Percentiles rank a stretch among this genome's conserved stretches.
Evolutionary conservation across 23 tunicate genomes (phyloP).

Genomic region (Halocynthia aurantium): DNA sequence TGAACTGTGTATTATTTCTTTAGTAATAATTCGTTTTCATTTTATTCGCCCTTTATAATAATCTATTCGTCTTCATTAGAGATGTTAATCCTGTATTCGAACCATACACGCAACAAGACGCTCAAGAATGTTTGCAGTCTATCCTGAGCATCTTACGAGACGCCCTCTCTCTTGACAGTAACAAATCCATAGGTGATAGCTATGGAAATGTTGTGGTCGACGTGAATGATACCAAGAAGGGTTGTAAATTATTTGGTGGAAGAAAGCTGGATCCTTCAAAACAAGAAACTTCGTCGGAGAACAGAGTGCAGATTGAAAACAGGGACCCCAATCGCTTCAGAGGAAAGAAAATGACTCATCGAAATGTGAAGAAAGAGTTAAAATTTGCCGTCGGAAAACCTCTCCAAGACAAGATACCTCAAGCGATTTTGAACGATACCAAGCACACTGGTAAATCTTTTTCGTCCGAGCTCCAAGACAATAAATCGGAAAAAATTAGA

Average conservation of each 20-base stretch:
- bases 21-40: no score
- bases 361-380: neutral
- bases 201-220: neutral
- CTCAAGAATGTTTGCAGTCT: conserved; percentile 74
- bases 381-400: neutral
- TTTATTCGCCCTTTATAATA: neutral
- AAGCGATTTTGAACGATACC: neutral
- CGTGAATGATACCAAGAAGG: neutral
- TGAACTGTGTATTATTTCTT: no score
- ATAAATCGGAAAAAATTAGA: neutral
- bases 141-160: conserved; percentile 29
- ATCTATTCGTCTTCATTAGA: neutral
- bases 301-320: conserved; percentile 2
- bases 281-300: neutral
- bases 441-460: neutral
- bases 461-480: neutral
- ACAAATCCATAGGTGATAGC: neutral
- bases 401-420: neutral
- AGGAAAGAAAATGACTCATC: neutral
- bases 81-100: conserved; percentile 57
- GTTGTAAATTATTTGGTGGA: conserved; percentile 3
- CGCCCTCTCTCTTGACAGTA: neutral
- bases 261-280: neutral
- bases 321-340: neutral
- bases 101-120: conserved; percentile 82